Percentiles rank a stretch among this genome's conserved stretches.
Conservation (phyloP, 35 echinoderm and acorn worm genomes). For the Ptychodera flava region DNA sequence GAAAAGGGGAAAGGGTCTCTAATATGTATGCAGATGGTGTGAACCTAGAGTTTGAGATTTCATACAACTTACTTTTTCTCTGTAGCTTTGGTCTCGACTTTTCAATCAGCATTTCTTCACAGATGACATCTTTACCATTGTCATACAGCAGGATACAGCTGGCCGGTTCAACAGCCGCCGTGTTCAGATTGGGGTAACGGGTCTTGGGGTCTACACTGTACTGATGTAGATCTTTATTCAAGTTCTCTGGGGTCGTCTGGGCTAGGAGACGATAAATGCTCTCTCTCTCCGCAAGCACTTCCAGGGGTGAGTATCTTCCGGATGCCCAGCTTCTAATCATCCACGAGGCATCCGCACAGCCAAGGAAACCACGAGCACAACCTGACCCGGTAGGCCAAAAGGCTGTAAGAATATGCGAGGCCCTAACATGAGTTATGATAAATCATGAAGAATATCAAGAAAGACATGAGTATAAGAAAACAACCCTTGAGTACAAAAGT, state of each 20-base stretch:
- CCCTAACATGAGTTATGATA: no score
- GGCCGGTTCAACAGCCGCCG: constrained; percentile 32
- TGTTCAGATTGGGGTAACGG: constrained; percentile 65
- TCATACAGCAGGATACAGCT: constrained; percentile 74
- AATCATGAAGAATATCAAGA: no score
- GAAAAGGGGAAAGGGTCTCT: no score
- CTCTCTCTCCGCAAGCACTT: constrained; percentile 83
- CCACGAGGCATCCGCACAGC: constrained; percentile 87
- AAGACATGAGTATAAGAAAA: no score
- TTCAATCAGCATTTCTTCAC: background rate
- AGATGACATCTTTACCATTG: constrained; percentile 2
- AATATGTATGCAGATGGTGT: no score
- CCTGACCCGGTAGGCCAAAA: constrained; percentile 99
- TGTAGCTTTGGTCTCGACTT: constrained; percentile 36
- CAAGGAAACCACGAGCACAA: constrained; percentile 86
- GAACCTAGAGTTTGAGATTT: no score
- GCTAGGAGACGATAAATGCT: constrained; percentile 78
- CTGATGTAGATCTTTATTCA: constrained; percentile 60
- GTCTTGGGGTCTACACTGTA: constrained; percentile 71
- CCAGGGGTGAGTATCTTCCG: constrained; percentile 45
- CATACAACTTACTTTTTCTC: constrained; percentile 49
- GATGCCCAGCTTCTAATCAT: constrained; percentile 80
- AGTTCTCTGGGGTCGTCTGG: constrained; percentile 94
- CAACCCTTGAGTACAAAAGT: no score
- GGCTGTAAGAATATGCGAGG: constrained; percentile 73